phyloP scores from a whole-genome alignment of 1,140 invertebrate genomes.

The Cydia strobilella region DNA sequence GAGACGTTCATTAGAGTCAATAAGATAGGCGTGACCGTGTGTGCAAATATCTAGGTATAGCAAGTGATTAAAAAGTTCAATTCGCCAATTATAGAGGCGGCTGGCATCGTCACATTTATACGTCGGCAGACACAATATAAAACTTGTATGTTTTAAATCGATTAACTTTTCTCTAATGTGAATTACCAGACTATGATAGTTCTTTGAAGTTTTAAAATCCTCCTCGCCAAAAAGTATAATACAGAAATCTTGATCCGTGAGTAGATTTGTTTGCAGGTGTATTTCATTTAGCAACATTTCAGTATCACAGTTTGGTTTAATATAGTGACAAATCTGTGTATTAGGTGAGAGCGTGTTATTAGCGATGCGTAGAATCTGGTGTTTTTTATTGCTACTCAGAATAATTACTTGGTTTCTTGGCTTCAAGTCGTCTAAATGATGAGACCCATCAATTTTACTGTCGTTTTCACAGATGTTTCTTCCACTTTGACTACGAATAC shows the following conservation, averaged over 20 bases:
- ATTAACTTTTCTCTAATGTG: slow-evolving; percentile 28
- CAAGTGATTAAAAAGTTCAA: slow-evolving; percentile 24
- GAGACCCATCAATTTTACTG: too few relatives aligned
- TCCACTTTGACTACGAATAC: too few relatives aligned
- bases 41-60: slow-evolving; percentile 1
- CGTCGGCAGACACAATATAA: slow-evolving; percentile 12
- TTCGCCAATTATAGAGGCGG: neutral
- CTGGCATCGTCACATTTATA: neutral
- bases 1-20: slow-evolving; percentile 2
- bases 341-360: neutral
- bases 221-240: slow-evolving; percentile 33
- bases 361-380: neutral
- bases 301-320: slow-evolving; percentile 21
- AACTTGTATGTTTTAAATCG: slow-evolving; percentile 26
- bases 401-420: neutral
- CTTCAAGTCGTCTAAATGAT: too few relatives aligned
- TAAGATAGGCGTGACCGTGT: neutral
- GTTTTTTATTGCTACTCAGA: neutral
- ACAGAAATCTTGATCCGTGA: slow-evolving; percentile 32
- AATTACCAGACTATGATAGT: slow-evolving; percentile 7
- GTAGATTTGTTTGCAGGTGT: slow-evolving; percentile 11
- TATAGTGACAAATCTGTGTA: slow-evolving; percentile 26
- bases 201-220: slow-evolving; percentile 22
- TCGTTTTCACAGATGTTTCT: too few relatives aligned
- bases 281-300: slow-evolving; percentile 20